Conservation (phyloP, 2,888 invertebrate species). For the Salpingus planirostris region DNA sequence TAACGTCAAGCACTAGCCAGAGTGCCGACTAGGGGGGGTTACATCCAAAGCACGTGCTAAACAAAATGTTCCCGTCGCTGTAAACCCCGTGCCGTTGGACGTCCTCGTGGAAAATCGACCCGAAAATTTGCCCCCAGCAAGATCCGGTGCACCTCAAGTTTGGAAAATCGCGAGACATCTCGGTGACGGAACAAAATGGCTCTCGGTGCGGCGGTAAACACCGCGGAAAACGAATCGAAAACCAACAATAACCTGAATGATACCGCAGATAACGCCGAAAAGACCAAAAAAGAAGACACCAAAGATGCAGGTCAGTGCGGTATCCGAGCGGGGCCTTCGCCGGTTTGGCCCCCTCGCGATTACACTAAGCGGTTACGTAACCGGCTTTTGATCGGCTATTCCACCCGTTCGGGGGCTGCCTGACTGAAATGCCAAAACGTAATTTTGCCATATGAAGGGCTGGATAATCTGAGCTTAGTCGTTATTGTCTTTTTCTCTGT, state of each 20-base stretch:
- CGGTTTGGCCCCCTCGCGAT: too few relatives aligned
- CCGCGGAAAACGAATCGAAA: constrained; percentile 20
- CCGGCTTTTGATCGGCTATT: background rate
- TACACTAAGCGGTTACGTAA: constrained; percentile 19
- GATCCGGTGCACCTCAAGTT: too few relatives aligned
- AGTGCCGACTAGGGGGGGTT: constrained; percentile 25
- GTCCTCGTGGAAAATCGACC: background rate
- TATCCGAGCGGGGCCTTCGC: too few relatives aligned
- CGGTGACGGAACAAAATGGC: constrained; percentile 25
- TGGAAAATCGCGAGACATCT: constrained; percentile 1
- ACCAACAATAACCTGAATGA: constrained; percentile 19
- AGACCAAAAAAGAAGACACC: constrained; percentile 16
- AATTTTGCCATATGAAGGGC: too few relatives aligned
- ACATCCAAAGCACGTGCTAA: constrained; percentile 26
- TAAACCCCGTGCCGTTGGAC: constrained; percentile 5
- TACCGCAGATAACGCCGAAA: constrained; percentile 18
- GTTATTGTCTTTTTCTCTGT: too few relatives aligned
- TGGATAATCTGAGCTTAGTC: too few relatives aligned
- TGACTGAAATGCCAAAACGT: too few relatives aligned
- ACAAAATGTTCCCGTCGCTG: constrained; percentile 20
- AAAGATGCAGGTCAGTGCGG: constrained; percentile 19
- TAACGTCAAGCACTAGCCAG: constrained; percentile 1
- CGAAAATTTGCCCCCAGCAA: too few relatives aligned
- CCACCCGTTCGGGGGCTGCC: background rate
- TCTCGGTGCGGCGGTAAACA: constrained; percentile 29